A percentile compares a stretch with the other conserved stretches of the same genome.
Evolutionary conservation across 2,113 vertebrate genomes (phyloP).

Genomic region (Ctenodactylus gundi): DNA sequence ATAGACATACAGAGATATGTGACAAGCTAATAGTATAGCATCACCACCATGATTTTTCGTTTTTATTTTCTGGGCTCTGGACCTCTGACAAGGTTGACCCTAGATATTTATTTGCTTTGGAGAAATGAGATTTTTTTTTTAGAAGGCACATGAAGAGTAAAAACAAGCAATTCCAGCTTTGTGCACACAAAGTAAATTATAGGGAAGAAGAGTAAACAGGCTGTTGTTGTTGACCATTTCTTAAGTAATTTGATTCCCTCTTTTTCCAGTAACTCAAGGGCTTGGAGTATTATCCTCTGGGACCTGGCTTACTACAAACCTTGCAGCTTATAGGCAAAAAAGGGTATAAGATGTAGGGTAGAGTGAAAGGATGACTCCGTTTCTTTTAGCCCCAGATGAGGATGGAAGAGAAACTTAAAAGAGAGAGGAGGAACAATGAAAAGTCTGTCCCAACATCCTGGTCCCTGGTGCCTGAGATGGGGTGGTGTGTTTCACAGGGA

Average conservation of each 20-base stretch:
- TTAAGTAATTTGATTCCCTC: background rate
- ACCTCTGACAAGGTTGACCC: background rate
- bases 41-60: background rate
- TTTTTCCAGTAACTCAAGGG: background rate
- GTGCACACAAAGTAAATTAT: background rate
- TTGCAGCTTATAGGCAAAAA: too few relatives aligned
- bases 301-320: background rate
- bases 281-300: too few relatives aligned
- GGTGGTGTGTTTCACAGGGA: background rate
- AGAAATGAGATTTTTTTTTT: background rate
- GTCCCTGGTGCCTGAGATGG: background rate
- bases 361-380: background rate
- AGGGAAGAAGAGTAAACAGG: background rate
- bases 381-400: background rate
- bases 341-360: background rate
- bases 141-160: background rate
- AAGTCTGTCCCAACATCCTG: background rate
- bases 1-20: background rate
- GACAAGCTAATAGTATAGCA: background rate
- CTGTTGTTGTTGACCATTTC: background rate
- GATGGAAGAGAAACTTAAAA: background rate
- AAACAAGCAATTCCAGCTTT: background rate
- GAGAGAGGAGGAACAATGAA: background rate
- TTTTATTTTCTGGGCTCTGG: background rate
- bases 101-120: background rate